Evolutionary conservation across 2,888 invertebrate species (phyloP), one percentile per base, ranked within the genome.

Genomic region (Antitype chi): DNA sequence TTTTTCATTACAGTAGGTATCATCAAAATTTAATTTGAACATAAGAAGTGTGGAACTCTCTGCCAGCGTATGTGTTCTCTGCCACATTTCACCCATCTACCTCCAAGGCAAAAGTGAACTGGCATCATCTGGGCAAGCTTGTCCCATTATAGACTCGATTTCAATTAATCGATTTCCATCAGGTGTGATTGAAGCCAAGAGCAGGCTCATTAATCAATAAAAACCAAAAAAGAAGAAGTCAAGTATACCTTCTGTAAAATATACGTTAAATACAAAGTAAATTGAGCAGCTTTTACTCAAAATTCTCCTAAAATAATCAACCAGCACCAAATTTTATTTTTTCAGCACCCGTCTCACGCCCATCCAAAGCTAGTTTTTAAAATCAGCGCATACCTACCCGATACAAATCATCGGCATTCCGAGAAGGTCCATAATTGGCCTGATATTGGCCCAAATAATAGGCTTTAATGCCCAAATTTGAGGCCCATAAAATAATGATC

Each of bases 401-500:
- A 81, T 79, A 88, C 89, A 86, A 89, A 87, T 88, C 89, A 89
- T 86, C 81, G 59, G 59, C 74, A 85, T 88, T 88, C 88, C 86
- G 57, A 79, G 88, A 88, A 88, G 86, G 69, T 13, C 82, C 85
- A 89, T 91, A 93, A 91, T 93, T 92, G 91, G 90, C 73, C 84
- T 81, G 90, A 94, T 95, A 94, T 94, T 92, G 92, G 92, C 68
- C 91, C 89, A 92, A 93, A 94, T 94, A 93, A 94, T 93, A 93
- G 92, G 90, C 90, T 93, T 94, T 94, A 94, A 89, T 88, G 87
- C 79, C 91, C 92, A 94, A 94, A 95, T 95, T 93, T 94, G 94
- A 92, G 88, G 81, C 86, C 93, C 95, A 96, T 96, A 95, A 95
- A 96, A 95, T 95, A 96, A 95, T 95, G 94, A 95, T 91, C 93